Conservation (phyloP, 2,797 vertebrate genomes). For the Xyrichtys novacula region DNA sequence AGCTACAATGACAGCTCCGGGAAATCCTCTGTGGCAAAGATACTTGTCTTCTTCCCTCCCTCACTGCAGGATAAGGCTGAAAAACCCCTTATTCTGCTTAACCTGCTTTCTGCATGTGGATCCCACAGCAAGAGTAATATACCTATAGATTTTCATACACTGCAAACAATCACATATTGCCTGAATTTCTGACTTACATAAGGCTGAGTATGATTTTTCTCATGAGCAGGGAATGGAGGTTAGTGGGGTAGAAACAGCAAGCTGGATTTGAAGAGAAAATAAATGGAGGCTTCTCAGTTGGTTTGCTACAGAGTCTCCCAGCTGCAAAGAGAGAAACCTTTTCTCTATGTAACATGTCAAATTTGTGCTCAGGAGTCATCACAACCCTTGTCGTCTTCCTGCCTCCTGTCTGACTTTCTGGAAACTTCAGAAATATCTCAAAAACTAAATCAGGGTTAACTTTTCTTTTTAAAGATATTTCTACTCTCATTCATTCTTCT, state of each 20-base stretch:
- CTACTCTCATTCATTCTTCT: neutral
- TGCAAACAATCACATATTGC: conserved; percentile 25
- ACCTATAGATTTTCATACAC: neutral
- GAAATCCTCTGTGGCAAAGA: conserved; percentile 72
- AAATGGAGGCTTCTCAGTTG: conserved; percentile 74
- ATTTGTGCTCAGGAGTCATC: conserved; percentile 60
- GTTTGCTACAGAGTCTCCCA: conserved; percentile 68
- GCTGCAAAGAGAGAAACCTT: conserved; percentile 60
- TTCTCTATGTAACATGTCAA: conserved; percentile 68
- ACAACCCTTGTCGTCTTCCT: conserved; percentile 47
- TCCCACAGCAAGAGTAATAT: conserved; percentile 26
- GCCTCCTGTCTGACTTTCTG: conserved; percentile 39
- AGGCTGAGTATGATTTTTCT: conserved; percentile 9
- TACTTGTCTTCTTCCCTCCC: neutral
- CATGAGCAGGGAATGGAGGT: conserved; percentile 31
- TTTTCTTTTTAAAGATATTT: conserved; percentile 17
- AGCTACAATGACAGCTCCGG: conserved; percentile 75
- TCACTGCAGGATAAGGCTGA: conserved; percentile 39
- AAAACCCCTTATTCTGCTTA: conserved; percentile 38
- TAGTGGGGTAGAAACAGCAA: conserved; percentile 51
- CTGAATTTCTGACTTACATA: conserved; percentile 8
- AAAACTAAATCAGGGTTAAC: conserved; percentile 33
- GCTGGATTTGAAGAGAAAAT: conserved; percentile 53
- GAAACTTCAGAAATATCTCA: conserved; percentile 56
- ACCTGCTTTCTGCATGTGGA: conserved; percentile 51